Evolutionary conservation across 2,888 invertebrate genomes (phyloP), one percentile per base, ranked within the genome.

Genomic region (Leptinotarsa juncta): DNA sequence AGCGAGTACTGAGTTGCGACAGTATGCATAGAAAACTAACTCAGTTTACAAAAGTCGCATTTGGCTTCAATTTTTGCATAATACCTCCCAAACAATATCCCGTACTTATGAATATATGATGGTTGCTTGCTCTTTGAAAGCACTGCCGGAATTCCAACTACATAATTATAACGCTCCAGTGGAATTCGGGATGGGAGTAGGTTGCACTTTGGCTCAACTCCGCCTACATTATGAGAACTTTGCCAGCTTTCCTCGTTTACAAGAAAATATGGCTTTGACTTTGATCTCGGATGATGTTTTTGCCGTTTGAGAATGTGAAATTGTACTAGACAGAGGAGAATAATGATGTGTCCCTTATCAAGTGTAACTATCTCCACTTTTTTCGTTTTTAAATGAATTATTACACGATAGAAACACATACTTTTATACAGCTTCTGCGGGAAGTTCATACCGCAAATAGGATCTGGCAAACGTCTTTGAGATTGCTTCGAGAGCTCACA

Each of bases 71-170:
- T 62, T 62, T 62, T 62, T 62, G 62, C 62, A 42, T 42, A 16
- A 62, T 62, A 16, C 32, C 4, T 32, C n/a, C 7, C 23, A 42
- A 62, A 62, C 62, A 32, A 26, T 4, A 32, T n/a, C 32, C 16
- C 62, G n/a, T 62, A 32, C 62, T 62, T n/a, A 62, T 62, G 32
- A 62, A 62, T 62, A 62, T 62, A 32, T 62, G 42, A 62, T 62
- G 62, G 26, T 62, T 62, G n/a, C n/a, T n/a, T 26, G 62, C 42
- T 26, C 16, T 62, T 32, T 62, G n/a, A 3, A 7, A 12, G 32
- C 32, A 62, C 2, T 32, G 3, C 4, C 32, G n/a, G 26, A 26
- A 62, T 32, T 7, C 15, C n/a, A 32, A 42, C 1, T 15, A n/a
- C 62, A 62, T 16, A n/a, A 62, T 26, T 62, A 62, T 32, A n/a